Evolutionary conservation across 2,113 vertebrate genomes (phyloP).

Genomic region (Crotalus horridus): DNA sequence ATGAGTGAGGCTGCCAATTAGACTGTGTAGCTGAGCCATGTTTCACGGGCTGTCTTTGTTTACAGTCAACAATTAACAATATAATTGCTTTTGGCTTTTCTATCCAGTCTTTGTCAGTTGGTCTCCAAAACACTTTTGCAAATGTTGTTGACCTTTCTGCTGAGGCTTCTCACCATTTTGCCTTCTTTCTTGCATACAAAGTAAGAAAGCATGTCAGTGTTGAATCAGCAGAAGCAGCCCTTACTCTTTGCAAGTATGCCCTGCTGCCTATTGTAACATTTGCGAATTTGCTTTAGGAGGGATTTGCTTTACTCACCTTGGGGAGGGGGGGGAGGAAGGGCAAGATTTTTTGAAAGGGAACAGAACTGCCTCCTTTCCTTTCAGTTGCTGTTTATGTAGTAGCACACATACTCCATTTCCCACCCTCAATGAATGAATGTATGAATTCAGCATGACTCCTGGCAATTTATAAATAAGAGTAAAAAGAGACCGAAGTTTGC

Average conservation of each 20-base stretch:
- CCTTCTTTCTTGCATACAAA: constrained; percentile 7
- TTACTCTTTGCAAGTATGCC: constrained; percentile 6
- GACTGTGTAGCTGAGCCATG: not conserved
- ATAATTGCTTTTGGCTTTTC: constrained; percentile 9
- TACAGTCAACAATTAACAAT: constrained; percentile 19
- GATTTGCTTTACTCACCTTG: not conserved
- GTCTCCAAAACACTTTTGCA: constrained; percentile 33
- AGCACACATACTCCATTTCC: not conserved
- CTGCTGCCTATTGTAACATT: constrained; percentile 8
- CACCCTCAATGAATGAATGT: not conserved
- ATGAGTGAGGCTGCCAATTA: constrained; percentile 40
- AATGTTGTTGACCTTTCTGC: constrained; percentile 32
- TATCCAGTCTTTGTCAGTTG: constrained; percentile 9
- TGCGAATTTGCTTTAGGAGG: not conserved
- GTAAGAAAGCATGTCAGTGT: constrained; percentile 25
- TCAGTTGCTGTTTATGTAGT: not conserved
- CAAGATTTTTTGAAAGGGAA: not conserved
- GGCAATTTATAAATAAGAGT: not conserved
- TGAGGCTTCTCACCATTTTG: constrained; percentile 21
- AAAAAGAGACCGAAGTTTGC: not conserved
- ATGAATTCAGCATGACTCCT: not conserved
- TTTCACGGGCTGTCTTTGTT: constrained; percentile 43
- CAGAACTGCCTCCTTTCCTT: not conserved
- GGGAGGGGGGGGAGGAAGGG: not conserved
- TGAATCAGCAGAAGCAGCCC: constrained; percentile 42